Evolutionary conservation across 2,797 vertebrate species (phyloP).

Genomic region (Orestias chungarensis): DNA sequence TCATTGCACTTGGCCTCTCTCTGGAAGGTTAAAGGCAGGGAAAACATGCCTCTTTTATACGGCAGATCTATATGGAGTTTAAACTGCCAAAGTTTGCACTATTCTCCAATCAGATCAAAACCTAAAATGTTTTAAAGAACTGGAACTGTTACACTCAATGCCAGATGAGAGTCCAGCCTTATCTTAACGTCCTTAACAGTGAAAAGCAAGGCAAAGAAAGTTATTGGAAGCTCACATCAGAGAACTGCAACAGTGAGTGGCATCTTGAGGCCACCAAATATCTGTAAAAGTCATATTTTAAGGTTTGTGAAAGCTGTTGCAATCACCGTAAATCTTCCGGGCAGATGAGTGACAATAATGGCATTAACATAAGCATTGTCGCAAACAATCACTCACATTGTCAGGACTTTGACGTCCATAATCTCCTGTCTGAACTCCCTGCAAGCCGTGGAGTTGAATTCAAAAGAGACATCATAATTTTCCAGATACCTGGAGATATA

Average conservation of each 20-base stretch:
- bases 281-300: background rate
- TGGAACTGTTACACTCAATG: background rate
- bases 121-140: too few species aligned
- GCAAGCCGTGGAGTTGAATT: constrained; percentile 95
- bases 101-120: background rate
- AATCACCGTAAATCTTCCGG: background rate
- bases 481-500: constrained; percentile 91
- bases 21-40: background rate
- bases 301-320: background rate
- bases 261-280: background rate
- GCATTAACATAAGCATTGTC: background rate
- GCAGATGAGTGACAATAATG: background rate
- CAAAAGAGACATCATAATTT: constrained; percentile 89
- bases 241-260: background rate
- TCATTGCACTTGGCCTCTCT: background rate
- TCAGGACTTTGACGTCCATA: constrained; percentile 93
- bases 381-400: constrained; percentile 88
- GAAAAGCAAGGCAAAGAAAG: background rate
- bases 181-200: background rate
- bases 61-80: background rate
- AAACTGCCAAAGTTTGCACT: background rate
- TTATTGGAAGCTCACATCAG: background rate
- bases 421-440: constrained; percentile 94
- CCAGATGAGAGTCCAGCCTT: background rate
- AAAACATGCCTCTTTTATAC: background rate